These are phyloP conservation scores for Machaerirhynchus nigripectus DNA, from an alignment of 2,113 vertebrate species.

Conservation along the genomic window DNA sequence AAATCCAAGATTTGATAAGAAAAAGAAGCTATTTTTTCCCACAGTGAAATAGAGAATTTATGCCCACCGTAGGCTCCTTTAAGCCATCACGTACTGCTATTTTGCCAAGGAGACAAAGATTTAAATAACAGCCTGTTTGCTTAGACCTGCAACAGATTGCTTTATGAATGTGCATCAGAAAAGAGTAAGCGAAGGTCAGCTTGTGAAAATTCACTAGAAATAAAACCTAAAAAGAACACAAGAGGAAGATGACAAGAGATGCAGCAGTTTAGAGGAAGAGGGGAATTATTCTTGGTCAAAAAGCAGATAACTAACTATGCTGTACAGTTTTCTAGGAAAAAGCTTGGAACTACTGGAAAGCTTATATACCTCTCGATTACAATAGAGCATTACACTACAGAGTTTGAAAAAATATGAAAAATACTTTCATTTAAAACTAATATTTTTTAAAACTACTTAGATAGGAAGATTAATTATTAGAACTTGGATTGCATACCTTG, in stretches of 20 bases:
- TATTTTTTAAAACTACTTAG: not conserved
- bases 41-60: not conserved
- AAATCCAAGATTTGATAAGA: not conserved
- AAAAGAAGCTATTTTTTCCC: not conserved
- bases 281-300: not conserved
- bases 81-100: not conserved
- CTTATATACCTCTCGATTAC: not conserved
- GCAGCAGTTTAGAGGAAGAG: not conserved
- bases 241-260: not conserved
- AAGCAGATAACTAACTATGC: not conserved
- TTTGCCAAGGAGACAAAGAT: not conserved
- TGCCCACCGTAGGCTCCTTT: not conserved
- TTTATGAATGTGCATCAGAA: not conserved
- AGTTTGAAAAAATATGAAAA: not conserved
- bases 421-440: not conserved
- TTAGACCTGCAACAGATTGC: not conserved
- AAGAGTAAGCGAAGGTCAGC: not conserved
- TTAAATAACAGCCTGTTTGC: not conserved
- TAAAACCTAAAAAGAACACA: not conserved
- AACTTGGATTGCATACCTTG: slow-evolving; percentile 78
- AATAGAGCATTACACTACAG: not conserved
- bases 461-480: not conserved
- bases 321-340: not conserved
- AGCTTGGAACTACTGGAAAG: not conserved
- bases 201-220: not conserved